Percentiles rank a stretch among this genome's conserved stretches.
phyloP scores from a whole-genome alignment of 2,113 vertebrate genomes.

The Bombycilla garrulus region DNA sequence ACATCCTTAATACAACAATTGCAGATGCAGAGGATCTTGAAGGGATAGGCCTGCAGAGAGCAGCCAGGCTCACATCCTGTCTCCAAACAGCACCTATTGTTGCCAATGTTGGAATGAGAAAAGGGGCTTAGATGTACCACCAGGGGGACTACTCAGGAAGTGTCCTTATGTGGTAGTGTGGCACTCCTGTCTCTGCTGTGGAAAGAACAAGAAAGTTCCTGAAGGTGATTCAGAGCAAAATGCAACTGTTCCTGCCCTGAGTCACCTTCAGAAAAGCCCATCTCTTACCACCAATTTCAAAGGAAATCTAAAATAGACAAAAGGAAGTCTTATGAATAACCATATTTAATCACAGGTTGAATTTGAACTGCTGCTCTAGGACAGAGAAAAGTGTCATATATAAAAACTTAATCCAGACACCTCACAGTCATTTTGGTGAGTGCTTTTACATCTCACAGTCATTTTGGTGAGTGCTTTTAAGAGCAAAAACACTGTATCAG shows the following conservation, averaged over 20 bases:
- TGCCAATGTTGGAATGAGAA: background rate
- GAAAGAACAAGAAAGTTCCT: background rate
- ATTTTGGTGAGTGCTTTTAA: constrained; percentile 3
- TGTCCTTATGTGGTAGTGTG: background rate
- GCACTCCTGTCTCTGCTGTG: background rate
- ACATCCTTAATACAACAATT: constrained; percentile 30
- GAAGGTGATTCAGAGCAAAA: constrained; percentile 40
- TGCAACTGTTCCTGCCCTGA: constrained; percentile 24
- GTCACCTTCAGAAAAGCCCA: constrained; percentile 23
- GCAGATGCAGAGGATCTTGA: background rate
- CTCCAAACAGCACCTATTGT: background rate
- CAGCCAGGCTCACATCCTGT: background rate
- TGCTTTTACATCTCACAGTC: constrained; percentile 11
- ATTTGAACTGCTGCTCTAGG: background rate
- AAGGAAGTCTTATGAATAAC: constrained; percentile 34
- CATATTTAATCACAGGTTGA: background rate
- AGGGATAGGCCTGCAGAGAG: background rate
- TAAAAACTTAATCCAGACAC: background rate
- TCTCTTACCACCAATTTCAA: background rate
- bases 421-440: constrained; percentile 9
- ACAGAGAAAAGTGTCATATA: background rate
- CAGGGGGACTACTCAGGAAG: background rate
- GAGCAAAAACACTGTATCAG: background rate
- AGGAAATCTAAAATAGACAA: background rate
- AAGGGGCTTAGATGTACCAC: background rate